phyloP scores from a whole-genome alignment of 1,140 invertebrate genomes.

The Drosophila bipectinata region DNA sequence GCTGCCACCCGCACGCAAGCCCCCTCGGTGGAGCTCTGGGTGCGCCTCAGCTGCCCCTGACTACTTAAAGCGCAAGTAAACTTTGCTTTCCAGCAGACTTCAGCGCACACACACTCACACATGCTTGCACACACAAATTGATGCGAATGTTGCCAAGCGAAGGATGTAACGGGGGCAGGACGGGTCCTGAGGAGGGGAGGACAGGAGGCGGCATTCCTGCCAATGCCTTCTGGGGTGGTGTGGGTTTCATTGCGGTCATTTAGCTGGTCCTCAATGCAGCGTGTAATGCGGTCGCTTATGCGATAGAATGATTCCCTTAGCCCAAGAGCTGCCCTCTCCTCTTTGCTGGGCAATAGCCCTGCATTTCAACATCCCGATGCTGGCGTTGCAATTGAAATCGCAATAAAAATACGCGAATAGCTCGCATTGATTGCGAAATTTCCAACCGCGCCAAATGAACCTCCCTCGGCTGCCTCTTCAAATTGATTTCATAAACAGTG shows the following conservation, averaged over 20 bases:
- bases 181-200: neutral
- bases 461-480: neutral
- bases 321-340: neutral
- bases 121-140: conserved; percentile 44
- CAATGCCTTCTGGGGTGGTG: conserved; percentile 40
- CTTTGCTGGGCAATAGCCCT: neutral
- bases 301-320: conserved; percentile 51
- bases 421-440: conserved; percentile 19
- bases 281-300: conserved; percentile 78
- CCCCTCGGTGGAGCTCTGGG: neutral
- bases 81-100: conserved; percentile 68
- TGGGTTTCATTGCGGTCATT: conserved; percentile 76
- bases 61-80: conserved; percentile 81
- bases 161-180: conserved; percentile 6
- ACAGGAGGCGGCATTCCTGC: neutral
- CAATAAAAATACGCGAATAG: conserved; percentile 42
- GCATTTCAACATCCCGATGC: neutral
- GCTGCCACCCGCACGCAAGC: neutral
- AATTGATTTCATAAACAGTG: conserved; percentile 38
- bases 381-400: conserved; percentile 22
- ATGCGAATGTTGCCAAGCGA: conserved; percentile 51
- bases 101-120: conserved; percentile 24
- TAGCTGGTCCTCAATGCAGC: conserved; percentile 78
- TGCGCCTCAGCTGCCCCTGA: conserved; percentile 32
- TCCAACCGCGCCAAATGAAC: conserved; percentile 15